Conservation (phyloP, 2,113 vertebrate species). For the Siphamia tubifer region DNA sequence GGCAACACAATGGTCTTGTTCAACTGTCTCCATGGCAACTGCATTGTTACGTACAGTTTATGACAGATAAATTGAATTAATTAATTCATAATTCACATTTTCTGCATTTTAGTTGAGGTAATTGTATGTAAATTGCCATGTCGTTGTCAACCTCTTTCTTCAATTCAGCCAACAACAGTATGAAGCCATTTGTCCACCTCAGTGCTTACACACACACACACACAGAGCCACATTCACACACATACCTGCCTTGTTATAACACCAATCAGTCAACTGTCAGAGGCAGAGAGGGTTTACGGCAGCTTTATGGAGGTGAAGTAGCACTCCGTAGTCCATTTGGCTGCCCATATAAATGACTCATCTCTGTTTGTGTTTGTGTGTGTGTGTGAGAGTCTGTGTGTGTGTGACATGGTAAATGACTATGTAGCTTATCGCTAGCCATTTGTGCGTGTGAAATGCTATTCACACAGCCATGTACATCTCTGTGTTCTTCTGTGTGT, state of each 20-base stretch:
- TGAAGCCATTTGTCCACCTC: constrained; percentile 21
- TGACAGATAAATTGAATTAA: neutral
- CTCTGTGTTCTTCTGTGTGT: neutral
- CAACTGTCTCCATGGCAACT: too few species aligned
- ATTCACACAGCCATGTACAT: constrained; percentile 19
- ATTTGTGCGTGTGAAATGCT: constrained; percentile 28
- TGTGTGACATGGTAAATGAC: constrained; percentile 15
- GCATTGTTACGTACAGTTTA: neutral
- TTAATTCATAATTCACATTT: neutral
- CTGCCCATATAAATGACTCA: constrained; percentile 67
- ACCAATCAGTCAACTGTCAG: constrained; percentile 72
- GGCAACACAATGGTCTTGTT: too few species aligned
- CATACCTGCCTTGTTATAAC: constrained; percentile 63
- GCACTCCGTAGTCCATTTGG: constrained; percentile 66
- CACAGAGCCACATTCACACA: constrained; percentile 2
- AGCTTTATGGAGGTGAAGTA: constrained; percentile 73
- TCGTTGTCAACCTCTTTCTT: neutral
- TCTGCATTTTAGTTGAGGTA: neutral
- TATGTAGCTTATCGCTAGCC: constrained; percentile 24
- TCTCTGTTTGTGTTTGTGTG: constrained; percentile 12
- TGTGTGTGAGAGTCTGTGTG: constrained; percentile 2
- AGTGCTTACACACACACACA: neutral
- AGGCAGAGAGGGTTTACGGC: constrained; percentile 61
- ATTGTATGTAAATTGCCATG: neutral
- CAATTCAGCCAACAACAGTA: neutral